Evolutionary conservation across 2,797 vertebrate genomes (phyloP), one percentile per base, ranked within the genome.

Genomic region (Prionace glauca): DNA sequence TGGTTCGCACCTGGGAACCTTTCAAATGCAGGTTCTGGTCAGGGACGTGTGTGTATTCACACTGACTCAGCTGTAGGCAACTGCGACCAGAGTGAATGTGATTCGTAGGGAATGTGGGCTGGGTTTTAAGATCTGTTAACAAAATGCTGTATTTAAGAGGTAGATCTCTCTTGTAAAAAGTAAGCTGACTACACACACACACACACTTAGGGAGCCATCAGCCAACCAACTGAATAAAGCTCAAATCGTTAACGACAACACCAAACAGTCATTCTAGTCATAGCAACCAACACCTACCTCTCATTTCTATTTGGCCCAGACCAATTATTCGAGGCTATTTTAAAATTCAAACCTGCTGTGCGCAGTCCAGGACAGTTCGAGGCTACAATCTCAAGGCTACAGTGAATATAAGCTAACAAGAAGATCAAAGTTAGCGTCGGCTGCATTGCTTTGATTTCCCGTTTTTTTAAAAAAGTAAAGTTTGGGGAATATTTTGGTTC

Each of bases 201-300:
- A 72, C 16, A 65, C 62, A 22, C 91, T 41, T 1, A 26, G 92
- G 36, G 65, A 71, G 67, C 36, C 41, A 41, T 41, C 91, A 69
- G 36, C 22, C 36, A 45, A 72, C 16, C 91, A 67, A 9, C 41
- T 69, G n/a, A 94, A 69, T 94, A 24, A 41, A 71, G 10, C n/a
- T n/a, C 90, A 36, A 32, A 67, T 92, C 32, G 29, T 24, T 94
- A 69, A 20, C 91, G 12, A 94, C 65, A 94, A 94, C 92, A 45
- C 90, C 67, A 71, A 69, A 71, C 92, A 94, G 92, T 94, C 41
- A 71, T 45, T 71, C 67, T n/a, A 94, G 67, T 72, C 92, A 45
- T 94, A 94, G 92, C 92, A 94, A 94, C 92, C 65, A 93, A 69
- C 91, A 93, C n/a, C 18, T 50, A 9, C 91, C 67, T 62, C 14